phyloP scores from a whole-genome alignment of 2,888 invertebrate species.

The Mesorhabditis spiculigera region DNA sequence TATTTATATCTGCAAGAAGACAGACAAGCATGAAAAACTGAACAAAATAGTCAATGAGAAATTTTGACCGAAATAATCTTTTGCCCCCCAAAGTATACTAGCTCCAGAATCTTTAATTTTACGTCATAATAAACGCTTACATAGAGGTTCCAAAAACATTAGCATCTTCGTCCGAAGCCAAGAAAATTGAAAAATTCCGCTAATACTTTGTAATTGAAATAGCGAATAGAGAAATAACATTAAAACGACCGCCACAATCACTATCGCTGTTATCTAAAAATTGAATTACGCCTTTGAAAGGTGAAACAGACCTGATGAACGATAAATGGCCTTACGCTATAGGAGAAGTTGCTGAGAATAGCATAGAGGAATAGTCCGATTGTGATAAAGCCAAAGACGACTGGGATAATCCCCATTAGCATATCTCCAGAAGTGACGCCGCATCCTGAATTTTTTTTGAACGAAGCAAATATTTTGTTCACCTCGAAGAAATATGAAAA shows the following conservation, averaged over 20 bases:
- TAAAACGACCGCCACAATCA: neutral
- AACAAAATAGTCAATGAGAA: too few relatives aligned
- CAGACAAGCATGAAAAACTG: too few relatives aligned
- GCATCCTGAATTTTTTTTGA: neutral
- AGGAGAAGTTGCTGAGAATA: conserved; percentile 1
- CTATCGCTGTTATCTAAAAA: neutral
- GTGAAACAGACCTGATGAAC: neutral
- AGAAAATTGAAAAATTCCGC: neutral
- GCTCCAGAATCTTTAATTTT: neutral
- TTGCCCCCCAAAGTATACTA: too few relatives aligned
- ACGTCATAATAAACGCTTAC: neutral
- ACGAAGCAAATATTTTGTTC: neutral
- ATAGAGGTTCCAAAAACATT: neutral
- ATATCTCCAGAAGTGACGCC: neutral
- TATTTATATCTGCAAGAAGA: too few relatives aligned
- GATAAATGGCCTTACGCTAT: conserved; percentile 1
- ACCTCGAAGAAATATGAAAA: neutral
- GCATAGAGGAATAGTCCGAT: conserved; percentile 1
- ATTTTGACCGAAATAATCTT: too few relatives aligned
- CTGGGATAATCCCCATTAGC: neutral
- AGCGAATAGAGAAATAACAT: neutral
- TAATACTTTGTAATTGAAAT: neutral
- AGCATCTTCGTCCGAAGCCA: neutral
- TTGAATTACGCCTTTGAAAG: too few relatives aligned
- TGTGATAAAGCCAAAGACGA: neutral